Evolutionary conservation across 1,140 invertebrate genomes (phyloP), one percentile per base, ranked within the genome.

Genomic region (Agrilus planipennis): DNA sequence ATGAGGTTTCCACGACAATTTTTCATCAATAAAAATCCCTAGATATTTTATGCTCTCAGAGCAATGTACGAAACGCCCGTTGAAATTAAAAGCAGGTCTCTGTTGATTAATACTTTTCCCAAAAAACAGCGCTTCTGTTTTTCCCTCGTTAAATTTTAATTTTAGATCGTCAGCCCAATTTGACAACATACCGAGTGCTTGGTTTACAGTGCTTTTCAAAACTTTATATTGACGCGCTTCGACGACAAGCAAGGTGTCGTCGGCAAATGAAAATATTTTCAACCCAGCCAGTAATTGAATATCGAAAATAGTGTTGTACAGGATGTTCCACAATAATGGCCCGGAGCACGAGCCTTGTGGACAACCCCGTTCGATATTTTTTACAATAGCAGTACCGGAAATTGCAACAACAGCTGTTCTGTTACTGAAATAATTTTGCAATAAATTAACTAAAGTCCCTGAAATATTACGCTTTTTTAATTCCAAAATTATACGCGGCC

Each of bases 341-440:
- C 53, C 53, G 2, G 52, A 43, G 2, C 56, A 46, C 0, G 54
- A 57, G 1, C 54, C 57, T 32, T 57, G 53, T 3, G 57, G 57
- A 10, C 55, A 54, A 10, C 57, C 53, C 7, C 44, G 23, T n/a
- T n/a, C n/a, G n/a, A n/a, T n/a, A n/a, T n/a, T n/a, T n/a, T n/a
- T n/a, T n/a, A n/a, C n/a, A n/a, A n/a, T n/a, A n/a, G n/a, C n/a
- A n/a, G n/a, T n/a, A n/a, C n/a, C n/a, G n/a, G n/a, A n/a, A n/a
- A n/a, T n/a, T n/a, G n/a, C n/a, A n/a, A n/a, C n/a, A n/a, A n/a
- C n/a, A n/a, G n/a, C n/a, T n/a, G n/a, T n/a, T n/a, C n/a, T n/a
- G n/a, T n/a, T n/a, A n/a, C n/a, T n/a, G n/a, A n/a, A n/a, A n/a
- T n/a, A n/a, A n/a, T n/a, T n/a, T n/a, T n/a, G n/a, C n/a, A n/a